Conservation (phyloP, 2,797 vertebrate genomes). For the Petrocephalus schoutedeni region DNA sequence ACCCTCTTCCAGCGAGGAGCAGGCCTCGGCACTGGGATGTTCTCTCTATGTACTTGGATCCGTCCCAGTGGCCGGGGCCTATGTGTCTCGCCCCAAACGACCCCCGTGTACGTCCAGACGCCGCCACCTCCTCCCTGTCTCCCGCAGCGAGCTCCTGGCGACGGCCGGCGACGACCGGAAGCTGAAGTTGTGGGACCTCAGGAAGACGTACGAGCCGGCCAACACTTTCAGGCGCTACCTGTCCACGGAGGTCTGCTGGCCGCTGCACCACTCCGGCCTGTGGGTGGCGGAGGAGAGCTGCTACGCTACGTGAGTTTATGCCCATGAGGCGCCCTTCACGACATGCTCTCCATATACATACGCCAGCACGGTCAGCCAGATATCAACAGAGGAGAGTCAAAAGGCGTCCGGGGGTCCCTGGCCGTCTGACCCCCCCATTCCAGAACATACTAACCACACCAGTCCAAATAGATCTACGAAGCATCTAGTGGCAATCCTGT, state of each 20-base stretch:
- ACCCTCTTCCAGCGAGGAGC: neutral
- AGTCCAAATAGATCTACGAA: neutral
- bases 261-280: constrained; percentile 73
- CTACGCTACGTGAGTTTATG: constrained; percentile 73
- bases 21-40: neutral
- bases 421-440: neutral
- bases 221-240: constrained; percentile 76
- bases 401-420: neutral
- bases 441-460: neutral
- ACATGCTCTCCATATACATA: neutral
- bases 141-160: constrained; percentile 73
- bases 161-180: constrained; percentile 82
- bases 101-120: neutral
- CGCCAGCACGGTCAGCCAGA: neutral
- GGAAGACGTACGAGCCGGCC: constrained; percentile 67
- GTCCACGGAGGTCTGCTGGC: constrained; percentile 82
- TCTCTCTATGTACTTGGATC: neutral
- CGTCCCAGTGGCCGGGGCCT: neutral
- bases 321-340: neutral
- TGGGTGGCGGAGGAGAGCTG: constrained; percentile 77
- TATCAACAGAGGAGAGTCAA: neutral
- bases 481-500: neutral
- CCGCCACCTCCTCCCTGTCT: neutral
- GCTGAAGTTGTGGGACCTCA: constrained; percentile 87
- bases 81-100: neutral